Conservation (phyloP, 2,888 invertebrate species). For the Pristionchus maxplancki region DNA sequence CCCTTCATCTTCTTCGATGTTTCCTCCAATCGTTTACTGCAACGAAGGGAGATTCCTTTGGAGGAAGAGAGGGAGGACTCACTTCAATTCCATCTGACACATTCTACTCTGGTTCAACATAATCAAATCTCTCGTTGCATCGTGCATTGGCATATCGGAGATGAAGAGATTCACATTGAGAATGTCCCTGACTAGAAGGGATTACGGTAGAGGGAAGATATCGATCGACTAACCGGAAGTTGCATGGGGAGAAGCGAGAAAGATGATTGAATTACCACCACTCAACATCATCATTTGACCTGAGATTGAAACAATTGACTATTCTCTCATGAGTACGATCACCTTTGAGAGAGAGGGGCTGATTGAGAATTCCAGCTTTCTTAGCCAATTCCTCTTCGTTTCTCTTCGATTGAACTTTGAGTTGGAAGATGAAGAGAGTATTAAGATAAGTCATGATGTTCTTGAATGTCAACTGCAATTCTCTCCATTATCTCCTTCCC, state of each 20-base stretch:
- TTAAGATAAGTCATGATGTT: constrained; percentile 71
- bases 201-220: constrained; percentile 33
- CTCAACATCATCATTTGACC: constrained; percentile 73
- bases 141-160: constrained; percentile 76
- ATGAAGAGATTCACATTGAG: constrained; percentile 72
- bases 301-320: neutral
- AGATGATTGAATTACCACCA: constrained; percentile 71
- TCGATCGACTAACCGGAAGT: constrained; percentile 61
- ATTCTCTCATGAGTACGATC: neutral
- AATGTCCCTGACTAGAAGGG: constrained; percentile 65
- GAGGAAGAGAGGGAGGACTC: neutral
- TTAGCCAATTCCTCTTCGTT: constrained; percentile 62
- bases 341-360: constrained; percentile 66
- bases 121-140: constrained; percentile 74
- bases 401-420: constrained; percentile 65
- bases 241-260: constrained; percentile 73
- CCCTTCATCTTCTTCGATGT: constrained; percentile 67
- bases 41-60: constrained; percentile 34
- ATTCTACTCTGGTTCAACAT: constrained; percentile 75
- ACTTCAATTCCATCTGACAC: constrained; percentile 75
- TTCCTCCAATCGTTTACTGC: constrained; percentile 73
- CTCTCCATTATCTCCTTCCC: neutral
- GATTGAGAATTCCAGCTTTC: constrained; percentile 61
- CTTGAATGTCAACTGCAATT: constrained; percentile 70
- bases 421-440: constrained; percentile 73